These are phyloP conservation scores for Zosterops lateralis DNA, from an alignment of 2,113 vertebrate genomes.

Conservation along the genomic window DNA sequence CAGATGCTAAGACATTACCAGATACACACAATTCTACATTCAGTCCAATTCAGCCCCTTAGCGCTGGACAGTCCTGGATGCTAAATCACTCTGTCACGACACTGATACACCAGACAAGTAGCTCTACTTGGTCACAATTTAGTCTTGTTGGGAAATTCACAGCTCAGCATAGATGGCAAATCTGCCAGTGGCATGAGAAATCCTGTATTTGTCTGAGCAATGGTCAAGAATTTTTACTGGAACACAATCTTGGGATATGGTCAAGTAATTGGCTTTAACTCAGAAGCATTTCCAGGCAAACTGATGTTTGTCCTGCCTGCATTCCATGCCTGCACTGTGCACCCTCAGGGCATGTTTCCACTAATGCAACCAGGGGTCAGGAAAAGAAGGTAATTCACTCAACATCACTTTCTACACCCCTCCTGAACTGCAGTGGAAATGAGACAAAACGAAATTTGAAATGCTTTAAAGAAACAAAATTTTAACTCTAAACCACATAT, in stretches of 20 bases:
- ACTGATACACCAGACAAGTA: neutral
- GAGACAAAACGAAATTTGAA: neutral
- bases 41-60: neutral
- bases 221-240: neutral
- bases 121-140: neutral
- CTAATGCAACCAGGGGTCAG: neutral
- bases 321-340: neutral
- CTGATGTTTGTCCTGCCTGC: rapidly evolving
- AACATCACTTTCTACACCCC: neutral
- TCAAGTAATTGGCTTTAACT: neutral
- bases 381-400: neutral
- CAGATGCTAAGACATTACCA: neutral
- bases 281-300: neutral
- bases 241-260: neutral
- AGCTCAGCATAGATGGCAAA: neutral
- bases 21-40: neutral
- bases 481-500: neutral
- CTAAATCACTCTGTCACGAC: neutral
- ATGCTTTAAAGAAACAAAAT: neutral
- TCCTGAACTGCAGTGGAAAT: neutral
- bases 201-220: neutral
- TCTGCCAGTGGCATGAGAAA: neutral
- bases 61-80: neutral
- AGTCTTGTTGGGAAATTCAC: neutral
- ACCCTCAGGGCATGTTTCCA: neutral